Percentiles rank a stretch among this genome's conserved stretches.
These are phyloP conservation scores for Orchesellides sinensis DNA, from an alignment of 2,888 invertebrate genomes.

Conservation along the genomic window DNA sequence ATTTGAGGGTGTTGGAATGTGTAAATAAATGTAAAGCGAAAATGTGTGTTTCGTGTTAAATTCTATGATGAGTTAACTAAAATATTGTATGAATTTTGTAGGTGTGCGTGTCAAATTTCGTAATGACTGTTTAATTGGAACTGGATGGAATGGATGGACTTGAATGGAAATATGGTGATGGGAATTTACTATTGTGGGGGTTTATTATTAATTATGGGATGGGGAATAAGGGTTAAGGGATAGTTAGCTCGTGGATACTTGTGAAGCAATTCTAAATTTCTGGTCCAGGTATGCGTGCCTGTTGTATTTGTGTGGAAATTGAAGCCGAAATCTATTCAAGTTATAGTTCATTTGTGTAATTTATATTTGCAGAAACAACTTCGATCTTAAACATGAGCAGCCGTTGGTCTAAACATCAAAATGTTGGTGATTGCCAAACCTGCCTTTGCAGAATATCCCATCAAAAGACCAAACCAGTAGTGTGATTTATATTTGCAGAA, in stretches of 20 bases:
- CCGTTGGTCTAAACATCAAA: slow-evolving; percentile 73
- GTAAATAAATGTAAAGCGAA: background rate
- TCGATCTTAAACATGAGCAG: slow-evolving; percentile 69
- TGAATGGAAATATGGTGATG: background rate
- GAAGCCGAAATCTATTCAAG: no score
- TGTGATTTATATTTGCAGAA: background rate
- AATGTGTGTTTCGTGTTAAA: no score
- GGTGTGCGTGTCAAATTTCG: no score
- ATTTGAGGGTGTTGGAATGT: background rate
- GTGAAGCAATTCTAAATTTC: background rate
- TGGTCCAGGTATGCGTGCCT: background rate
- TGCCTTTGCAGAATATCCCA: slow-evolving; percentile 73
- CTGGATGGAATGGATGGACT: background rate
- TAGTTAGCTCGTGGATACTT: no score
- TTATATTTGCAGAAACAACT: no score
- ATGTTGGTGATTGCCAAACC: slow-evolving; percentile 74
- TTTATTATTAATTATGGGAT: no score
- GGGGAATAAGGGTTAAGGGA: no score
- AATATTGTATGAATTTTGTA: no score
- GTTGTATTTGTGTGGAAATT: background rate
- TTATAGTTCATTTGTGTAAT: no score
- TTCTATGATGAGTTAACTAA: no score
- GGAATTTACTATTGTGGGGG: no score
- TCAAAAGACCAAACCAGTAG: slow-evolving; percentile 72
- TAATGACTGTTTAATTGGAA: no score